Conservation (phyloP, 2,113 vertebrate species). For the Columba janthina region DNA sequence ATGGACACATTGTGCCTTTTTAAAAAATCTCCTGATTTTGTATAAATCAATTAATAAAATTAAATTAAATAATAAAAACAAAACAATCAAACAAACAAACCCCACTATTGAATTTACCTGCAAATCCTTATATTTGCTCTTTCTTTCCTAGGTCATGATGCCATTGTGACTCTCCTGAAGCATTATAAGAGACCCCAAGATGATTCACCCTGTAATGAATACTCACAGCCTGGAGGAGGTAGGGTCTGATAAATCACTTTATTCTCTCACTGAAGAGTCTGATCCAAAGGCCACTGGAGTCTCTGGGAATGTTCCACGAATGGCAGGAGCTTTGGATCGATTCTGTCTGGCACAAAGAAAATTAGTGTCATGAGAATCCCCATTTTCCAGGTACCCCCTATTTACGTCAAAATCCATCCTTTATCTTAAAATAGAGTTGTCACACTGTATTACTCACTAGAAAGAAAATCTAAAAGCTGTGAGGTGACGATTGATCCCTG, state of each 20-base stretch:
- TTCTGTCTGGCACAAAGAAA: neutral
- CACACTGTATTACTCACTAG: neutral
- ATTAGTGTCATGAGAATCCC: neutral
- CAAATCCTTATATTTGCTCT: neutral
- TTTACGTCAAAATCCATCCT: neutral
- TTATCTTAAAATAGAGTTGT: neutral
- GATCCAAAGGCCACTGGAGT: neutral
- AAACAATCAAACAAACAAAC: too few species aligned
- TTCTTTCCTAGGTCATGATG: slow-evolving; percentile 84
- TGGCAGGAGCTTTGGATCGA: neutral
- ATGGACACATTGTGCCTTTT: neutral
- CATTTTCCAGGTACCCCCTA: neutral
- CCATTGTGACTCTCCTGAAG: slow-evolving; percentile 93
- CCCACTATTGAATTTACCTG: neutral
- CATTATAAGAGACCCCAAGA: slow-evolving; percentile 93
- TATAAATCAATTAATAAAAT: neutral
- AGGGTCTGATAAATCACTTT: neutral
- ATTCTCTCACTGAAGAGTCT: neutral
- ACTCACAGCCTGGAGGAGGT: slow-evolving; percentile 97
- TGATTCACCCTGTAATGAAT: slow-evolving; percentile 92
- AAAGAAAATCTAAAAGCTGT: neutral
- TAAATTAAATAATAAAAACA: neutral
- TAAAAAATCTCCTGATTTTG: fast-evolving
- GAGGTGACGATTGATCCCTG: neutral
- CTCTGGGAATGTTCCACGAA: neutral